Evolutionary conservation across 2,113 vertebrate genomes (phyloP).

Genomic region (Sorex fumeus): DNA sequence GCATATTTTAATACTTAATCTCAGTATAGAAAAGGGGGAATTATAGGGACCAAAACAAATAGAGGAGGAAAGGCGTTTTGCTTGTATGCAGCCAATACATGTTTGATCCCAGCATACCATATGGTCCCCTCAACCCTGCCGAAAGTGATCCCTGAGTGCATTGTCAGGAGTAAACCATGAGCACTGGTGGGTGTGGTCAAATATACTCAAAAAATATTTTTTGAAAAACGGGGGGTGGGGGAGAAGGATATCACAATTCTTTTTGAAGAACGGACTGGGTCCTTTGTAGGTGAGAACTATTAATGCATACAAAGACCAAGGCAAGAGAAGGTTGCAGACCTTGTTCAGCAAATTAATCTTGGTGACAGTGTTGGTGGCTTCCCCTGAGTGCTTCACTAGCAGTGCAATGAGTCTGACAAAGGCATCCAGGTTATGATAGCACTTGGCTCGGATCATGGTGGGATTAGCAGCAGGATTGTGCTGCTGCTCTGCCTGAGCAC

Average conservation of each 20-base stretch:
- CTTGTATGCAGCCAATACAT: no score
- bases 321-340: conserved; percentile 77
- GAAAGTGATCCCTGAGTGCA: no score
- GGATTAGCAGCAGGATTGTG: conserved; percentile 98
- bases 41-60: no score
- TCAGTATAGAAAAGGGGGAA: conserved; percentile 3
- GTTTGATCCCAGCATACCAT: no score
- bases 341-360: conserved; percentile 99
- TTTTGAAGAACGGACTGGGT: background rate
- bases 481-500: conserved; percentile 98
- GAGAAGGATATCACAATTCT: background rate
- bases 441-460: conserved; percentile 98
- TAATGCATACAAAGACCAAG: background rate
- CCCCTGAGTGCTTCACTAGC: conserved; percentile 98
- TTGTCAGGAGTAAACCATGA: no score
- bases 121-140: no score
- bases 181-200: no score
- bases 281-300: conserved; percentile 78
- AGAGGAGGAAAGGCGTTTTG: no score
- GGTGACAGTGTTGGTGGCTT: conserved; percentile 98
- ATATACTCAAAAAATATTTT: no score
- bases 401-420: conserved; percentile 98
- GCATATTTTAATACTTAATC: background rate
- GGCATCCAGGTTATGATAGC: conserved; percentile 99
- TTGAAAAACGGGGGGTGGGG: no score